Evolutionary conservation across 2,888 invertebrate species (phyloP).

Genomic region (Linnaemya tessellans): DNA sequence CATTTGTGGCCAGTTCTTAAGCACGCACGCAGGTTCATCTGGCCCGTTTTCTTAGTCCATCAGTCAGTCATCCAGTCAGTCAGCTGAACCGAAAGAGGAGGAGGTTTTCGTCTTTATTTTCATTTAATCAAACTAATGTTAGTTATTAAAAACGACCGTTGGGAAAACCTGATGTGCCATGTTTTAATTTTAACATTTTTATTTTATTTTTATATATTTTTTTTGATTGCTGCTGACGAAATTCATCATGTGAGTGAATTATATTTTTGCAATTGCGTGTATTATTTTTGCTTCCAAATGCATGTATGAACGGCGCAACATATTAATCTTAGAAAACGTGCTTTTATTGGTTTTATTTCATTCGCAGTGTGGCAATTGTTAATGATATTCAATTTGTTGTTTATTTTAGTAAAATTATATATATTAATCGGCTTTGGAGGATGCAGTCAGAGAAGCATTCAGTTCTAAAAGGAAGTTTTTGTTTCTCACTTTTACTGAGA

Average conservation of each 20-base stretch:
- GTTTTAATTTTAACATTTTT: slow-evolving; percentile 36
- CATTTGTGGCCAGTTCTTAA: slow-evolving; percentile 47
- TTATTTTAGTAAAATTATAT: too few species aligned
- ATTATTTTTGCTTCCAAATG: slow-evolving; percentile 41
- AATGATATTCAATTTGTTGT: background rate
- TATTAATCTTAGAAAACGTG: slow-evolving; percentile 57
- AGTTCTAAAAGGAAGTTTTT: too few species aligned
- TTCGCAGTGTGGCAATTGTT: slow-evolving; percentile 22
- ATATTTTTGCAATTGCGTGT: slow-evolving; percentile 65
- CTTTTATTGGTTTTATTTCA: slow-evolving; percentile 42
- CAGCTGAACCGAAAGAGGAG: slow-evolving; percentile 47
- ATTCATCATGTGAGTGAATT: slow-evolving; percentile 50
- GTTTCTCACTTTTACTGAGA: too few species aligned
- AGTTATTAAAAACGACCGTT: slow-evolving; percentile 71
- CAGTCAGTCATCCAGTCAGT: slow-evolving; percentile 33
- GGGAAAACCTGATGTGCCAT: slow-evolving; percentile 57
- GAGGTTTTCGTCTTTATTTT: slow-evolving; percentile 64
- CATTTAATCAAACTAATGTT: slow-evolving; percentile 73
- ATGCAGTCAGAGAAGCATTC: too few species aligned
- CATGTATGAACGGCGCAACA: slow-evolving; percentile 16
- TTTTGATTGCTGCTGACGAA: slow-evolving; percentile 36
- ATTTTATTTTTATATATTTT: too few species aligned
- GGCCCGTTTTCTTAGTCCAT: slow-evolving; percentile 22
- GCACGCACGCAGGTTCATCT: slow-evolving; percentile 39
- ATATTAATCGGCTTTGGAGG: too few species aligned